These are phyloP conservation scores for Carterocephalus palaemon DNA, from an alignment of 2,888 invertebrate genomes.

Conservation along the genomic window DNA sequence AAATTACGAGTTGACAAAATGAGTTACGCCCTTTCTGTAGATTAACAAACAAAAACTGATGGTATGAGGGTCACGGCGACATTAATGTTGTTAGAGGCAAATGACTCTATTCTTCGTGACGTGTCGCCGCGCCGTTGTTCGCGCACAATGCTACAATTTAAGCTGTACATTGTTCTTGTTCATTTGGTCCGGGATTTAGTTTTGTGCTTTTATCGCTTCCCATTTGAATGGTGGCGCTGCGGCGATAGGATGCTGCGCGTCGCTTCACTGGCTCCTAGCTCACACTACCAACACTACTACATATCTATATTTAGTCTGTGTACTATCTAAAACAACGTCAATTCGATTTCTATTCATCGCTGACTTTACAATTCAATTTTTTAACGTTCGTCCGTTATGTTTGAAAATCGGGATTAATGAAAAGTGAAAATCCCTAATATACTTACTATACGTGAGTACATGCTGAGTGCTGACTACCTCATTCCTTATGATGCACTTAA, in stretches of 20 bases:
- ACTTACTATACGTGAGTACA: no score
- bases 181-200: conserved; percentile 63
- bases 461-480: no score
- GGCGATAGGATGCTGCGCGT: conserved; percentile 27
- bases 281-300: conserved; percentile 5
- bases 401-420: no score
- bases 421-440: no score
- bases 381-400: background rate
- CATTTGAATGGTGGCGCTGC: conserved; percentile 46
- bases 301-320: no score
- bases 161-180: conserved; percentile 68
- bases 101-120: conserved; percentile 73
- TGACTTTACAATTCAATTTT: background rate
- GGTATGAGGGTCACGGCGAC: conserved; percentile 69
- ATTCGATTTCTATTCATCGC: background rate
- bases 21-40: conserved; percentile 78
- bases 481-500: no score
- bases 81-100: conserved; percentile 75
- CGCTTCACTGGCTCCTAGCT: conserved; percentile 33
- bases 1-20: conserved; percentile 78
- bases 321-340: conserved; percentile 5
- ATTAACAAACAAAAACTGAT: conserved; percentile 79
- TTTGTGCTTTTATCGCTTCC: conserved; percentile 65
- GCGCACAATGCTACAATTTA: conserved; percentile 70
- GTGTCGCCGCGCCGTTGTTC: conserved; percentile 49